Evolutionary conservation across 2,888 invertebrate genomes (phyloP).

Genomic region (Reticulitermes lucifugus): DNA sequence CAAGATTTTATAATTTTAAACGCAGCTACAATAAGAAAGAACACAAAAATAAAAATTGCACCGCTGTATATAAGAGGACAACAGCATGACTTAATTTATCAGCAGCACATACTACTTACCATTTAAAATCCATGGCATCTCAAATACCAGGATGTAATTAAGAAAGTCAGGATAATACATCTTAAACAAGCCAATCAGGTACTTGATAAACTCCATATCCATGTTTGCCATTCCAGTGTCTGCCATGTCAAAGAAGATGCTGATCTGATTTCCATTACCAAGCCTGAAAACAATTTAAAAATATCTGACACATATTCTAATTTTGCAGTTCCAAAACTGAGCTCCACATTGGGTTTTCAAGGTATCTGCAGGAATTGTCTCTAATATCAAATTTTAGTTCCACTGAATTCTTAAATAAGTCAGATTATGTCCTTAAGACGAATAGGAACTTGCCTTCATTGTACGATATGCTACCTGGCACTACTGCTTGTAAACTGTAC

Average conservation of each 20-base stretch:
- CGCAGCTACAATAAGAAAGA: conserved; percentile 73
- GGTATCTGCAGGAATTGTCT: too few species aligned
- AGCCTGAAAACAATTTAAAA: conserved; percentile 65
- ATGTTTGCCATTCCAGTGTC: conserved; percentile 87
- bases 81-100: background rate
- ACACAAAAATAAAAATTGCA: conserved; percentile 33
- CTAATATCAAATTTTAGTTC: too few species aligned
- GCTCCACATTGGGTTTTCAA: too few species aligned
- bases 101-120: conserved; percentile 66
- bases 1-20: conserved; percentile 91
- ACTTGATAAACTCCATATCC: conserved; percentile 93
- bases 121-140: conserved; percentile 95
- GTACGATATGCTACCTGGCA: too few species aligned
- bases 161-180: conserved; percentile 88
- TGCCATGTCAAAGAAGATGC: conserved; percentile 91
- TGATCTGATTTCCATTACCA: conserved; percentile 80
- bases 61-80: background rate
- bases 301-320: background rate
- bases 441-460: too few species aligned
- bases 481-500: too few species aligned
- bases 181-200: conserved; percentile 88
- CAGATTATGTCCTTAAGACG: too few species aligned
- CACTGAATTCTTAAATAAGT: too few species aligned
- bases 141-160: conserved; percentile 90
- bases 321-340: too few species aligned